These are phyloP conservation scores for Equus quagga DNA, from an alignment of 2,113 vertebrate genomes.

Conservation along the genomic window DNA sequence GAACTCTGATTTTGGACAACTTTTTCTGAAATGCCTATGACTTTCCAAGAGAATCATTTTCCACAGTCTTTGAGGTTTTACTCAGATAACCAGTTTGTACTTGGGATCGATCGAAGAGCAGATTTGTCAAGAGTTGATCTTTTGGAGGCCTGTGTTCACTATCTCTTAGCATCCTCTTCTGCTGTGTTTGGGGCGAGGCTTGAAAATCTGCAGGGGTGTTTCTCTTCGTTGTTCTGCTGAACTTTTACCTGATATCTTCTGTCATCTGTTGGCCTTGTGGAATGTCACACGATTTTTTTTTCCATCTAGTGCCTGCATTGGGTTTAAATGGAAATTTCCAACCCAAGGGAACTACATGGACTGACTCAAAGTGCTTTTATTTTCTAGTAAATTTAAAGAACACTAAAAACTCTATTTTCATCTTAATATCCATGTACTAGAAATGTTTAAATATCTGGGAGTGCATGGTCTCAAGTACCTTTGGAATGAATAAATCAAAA, in stretches of 20 bases:
- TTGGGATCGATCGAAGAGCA: neutral
- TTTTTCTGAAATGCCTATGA: neutral
- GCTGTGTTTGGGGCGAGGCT: neutral
- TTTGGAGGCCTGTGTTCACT: neutral
- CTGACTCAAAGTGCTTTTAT: neutral
- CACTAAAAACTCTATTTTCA: slow-evolving; percentile 10
- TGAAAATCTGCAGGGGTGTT: neutral
- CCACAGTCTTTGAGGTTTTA: neutral
- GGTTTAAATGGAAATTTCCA: slow-evolving; percentile 63
- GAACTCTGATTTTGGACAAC: neutral
- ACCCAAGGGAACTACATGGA: neutral
- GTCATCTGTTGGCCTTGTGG: slow-evolving; percentile 8
- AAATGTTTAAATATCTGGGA: slow-evolving; percentile 30
- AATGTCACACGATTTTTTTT: slow-evolving; percentile 12
- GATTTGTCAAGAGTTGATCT: neutral
- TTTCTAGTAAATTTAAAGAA: slow-evolving; percentile 11
- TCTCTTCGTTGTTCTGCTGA: neutral
- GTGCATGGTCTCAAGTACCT: slow-evolving; percentile 30
- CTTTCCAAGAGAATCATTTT: slow-evolving; percentile 38
- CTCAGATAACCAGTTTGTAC: neutral
- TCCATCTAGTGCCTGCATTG: neutral
- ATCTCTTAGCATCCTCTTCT: neutral
- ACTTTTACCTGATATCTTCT: neutral
- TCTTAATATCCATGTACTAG: neutral
- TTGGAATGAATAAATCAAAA: slow-evolving; percentile 58